phyloP scores from a whole-genome alignment of 2,888 invertebrate genomes.

The Drosophila mimetica region DNA sequence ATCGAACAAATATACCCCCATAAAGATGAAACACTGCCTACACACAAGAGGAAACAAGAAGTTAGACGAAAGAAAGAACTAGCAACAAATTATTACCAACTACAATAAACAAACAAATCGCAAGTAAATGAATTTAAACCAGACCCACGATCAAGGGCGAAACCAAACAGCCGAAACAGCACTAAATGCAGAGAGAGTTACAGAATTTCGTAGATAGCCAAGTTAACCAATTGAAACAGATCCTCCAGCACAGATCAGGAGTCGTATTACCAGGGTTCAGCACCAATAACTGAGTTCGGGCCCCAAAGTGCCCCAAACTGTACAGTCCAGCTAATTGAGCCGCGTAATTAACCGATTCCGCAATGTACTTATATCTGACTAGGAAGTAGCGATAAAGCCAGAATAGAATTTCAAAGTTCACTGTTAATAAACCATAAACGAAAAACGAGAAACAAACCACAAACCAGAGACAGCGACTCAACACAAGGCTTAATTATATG shows the following conservation, averaged over 20 bases:
- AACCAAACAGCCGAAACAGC: conserved; percentile 20
- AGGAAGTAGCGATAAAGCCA: conserved; percentile 7
- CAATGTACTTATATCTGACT: conserved; percentile 32
- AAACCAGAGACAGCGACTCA: conserved; percentile 3
- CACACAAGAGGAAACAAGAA: conserved; percentile 42
- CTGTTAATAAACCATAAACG: conserved; percentile 70
- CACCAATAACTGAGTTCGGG: conserved; percentile 11
- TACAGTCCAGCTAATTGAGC: conserved; percentile 25
- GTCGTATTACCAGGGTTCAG: conserved; percentile 9
- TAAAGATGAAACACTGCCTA: conserved; percentile 71
- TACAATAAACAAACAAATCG: conserved; percentile 69
- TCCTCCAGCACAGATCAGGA: conserved; percentile 12
- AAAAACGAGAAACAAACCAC: conserved; percentile 5
- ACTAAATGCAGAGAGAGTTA: conserved; percentile 20
- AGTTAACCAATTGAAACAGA: conserved; percentile 65
- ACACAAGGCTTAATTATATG: conserved; percentile 42
- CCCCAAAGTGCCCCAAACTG: conserved; percentile 19
- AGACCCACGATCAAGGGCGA: conserved; percentile 38
- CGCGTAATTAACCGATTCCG: conserved; percentile 12
- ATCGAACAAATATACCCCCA: conserved; percentile 40
- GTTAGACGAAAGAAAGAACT: conserved; percentile 52
- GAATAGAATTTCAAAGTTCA: conserved; percentile 60
- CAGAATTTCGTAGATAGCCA: conserved; percentile 71
- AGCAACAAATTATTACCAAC: conserved; percentile 71
- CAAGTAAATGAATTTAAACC: conserved; percentile 73